Evolutionary conservation across 2,797 vertebrate genomes (phyloP), one percentile per base, ranked within the genome.

Genomic region (Arrhamphus sclerolepis): DNA sequence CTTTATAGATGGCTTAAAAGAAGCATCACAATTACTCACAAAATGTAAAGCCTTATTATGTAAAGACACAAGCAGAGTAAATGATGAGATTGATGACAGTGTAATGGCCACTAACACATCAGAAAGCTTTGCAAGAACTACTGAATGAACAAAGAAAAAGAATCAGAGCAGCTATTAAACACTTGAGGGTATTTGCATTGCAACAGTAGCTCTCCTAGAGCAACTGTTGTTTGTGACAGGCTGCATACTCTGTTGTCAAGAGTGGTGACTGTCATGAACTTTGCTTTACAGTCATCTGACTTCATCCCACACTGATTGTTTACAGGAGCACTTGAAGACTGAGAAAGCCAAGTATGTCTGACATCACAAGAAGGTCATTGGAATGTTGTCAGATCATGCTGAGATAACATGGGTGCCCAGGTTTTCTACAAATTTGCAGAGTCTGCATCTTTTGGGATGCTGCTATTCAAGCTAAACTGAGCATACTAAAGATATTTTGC

Each of bases 401-500:
- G 14, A 11, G 39, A 50, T 41, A 51, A 31, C 56, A 40, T 47
- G 17, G 21, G 22, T 38, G 47, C 22, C 20, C 46, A 48, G 38
- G 34, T 59, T 59, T 28, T 48, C 17, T 46, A 48, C 31, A 48
- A 46, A 48, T 31, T 51, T 41, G n/a, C 28, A 24, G 26, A 21
- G 28, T 10, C 16, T 61, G 21, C 18, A 3, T 26, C 16, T 61
- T 43, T 60, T 48, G 5, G 51, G 39, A 21, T 20, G 20, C n/a
- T 49, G 39, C 40, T 38, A 50, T 60, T 40, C 28, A n/a, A 48
- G 26, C 11, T 41, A 51, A 61, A 50, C 31, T 61, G 40, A 47
- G 47, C 26, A 61, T 31, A 26, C 24, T 61, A 51, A 22, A 50
- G 51, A 51, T 61, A 61, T 34, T 49, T 47, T 51, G 26, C 38